Conservation (phyloP, 2,797 vertebrate species). For the Atherinosoma microstoma region DNA sequence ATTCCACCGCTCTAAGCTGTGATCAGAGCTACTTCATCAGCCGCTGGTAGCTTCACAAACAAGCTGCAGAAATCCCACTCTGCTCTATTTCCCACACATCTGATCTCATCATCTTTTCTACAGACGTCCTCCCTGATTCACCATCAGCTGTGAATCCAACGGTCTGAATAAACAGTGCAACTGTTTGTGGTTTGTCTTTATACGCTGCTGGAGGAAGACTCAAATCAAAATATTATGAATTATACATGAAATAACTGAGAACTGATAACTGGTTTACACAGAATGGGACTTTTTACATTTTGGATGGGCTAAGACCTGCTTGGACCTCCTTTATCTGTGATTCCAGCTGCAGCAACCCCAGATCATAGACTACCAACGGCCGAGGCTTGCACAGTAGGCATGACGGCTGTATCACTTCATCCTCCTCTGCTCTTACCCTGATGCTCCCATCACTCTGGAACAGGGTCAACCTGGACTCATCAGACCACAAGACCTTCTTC, state of each 20-base stretch:
- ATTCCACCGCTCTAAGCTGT: constrained; percentile 58
- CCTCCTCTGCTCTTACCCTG: no score
- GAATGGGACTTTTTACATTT: no score
- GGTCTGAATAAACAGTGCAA: background rate
- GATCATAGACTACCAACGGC: no score
- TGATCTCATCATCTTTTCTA: background rate
- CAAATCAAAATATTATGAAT: background rate
- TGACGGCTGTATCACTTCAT: no score
- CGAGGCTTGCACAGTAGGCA: no score
- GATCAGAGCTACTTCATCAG: constrained; percentile 61
- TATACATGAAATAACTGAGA: background rate
- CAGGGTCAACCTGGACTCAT: no score
- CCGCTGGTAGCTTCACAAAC: constrained; percentile 27
- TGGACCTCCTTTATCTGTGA: no score
- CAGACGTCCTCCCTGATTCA: background rate
- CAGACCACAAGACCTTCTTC: no score
- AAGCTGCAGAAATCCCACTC: constrained; percentile 13
- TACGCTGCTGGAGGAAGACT: background rate
- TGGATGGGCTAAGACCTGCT: no score
- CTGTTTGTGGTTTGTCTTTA: background rate
- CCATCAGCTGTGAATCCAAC: background rate
- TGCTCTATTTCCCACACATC: constrained; percentile 5
- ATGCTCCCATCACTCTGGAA: no score
- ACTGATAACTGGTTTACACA: constrained; percentile 10
- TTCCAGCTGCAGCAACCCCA: no score